Evolutionary conservation across 2,888 invertebrate species (phyloP).

Genomic region (Itoplectis maculator): DNA sequence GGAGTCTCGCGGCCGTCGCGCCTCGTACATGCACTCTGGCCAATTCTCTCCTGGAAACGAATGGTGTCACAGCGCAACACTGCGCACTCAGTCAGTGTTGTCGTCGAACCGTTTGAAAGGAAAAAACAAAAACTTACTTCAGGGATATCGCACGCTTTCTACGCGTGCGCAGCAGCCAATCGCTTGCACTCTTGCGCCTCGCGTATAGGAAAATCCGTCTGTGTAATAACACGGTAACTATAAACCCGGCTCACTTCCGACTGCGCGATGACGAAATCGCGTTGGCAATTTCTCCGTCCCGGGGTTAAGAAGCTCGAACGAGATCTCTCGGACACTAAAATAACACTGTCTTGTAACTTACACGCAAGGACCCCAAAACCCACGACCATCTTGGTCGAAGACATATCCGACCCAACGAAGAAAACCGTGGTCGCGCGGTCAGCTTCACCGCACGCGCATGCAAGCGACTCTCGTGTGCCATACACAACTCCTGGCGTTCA

Average conservation of each 20-base stretch:
- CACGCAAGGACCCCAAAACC: neutral
- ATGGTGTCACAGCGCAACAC: slow-evolving; percentile 15
- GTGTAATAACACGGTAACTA: slow-evolving; percentile 41
- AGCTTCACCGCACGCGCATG: slow-evolving; percentile 9
- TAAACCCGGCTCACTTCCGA: slow-evolving; percentile 52
- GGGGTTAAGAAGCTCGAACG: slow-evolving; percentile 24
- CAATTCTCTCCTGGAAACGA: neutral
- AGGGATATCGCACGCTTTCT: slow-evolving; percentile 63
- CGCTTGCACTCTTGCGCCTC: slow-evolving; percentile 47
- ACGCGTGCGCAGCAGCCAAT: slow-evolving; percentile 19
- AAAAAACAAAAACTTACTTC: slow-evolving; percentile 50
- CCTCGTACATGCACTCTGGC: neutral
- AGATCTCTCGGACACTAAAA: slow-evolving; percentile 40
- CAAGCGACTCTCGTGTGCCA: too few species aligned
- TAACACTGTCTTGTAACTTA: slow-evolving; percentile 21
- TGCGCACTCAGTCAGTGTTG: slow-evolving; percentile 26
- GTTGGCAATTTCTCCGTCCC: slow-evolving; percentile 47
- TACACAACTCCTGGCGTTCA: neutral
- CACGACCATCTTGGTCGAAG: neutral
- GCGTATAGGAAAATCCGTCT: slow-evolving; percentile 37
- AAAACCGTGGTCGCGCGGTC: neutral
- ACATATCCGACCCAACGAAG: neutral
- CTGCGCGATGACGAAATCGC: slow-evolving; percentile 53
- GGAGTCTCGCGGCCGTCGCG: neutral
- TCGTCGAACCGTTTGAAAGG: slow-evolving; percentile 33